Evolutionary conservation across 2,888 invertebrate species (phyloP).

Genomic region (Taenaris catops): DNA sequence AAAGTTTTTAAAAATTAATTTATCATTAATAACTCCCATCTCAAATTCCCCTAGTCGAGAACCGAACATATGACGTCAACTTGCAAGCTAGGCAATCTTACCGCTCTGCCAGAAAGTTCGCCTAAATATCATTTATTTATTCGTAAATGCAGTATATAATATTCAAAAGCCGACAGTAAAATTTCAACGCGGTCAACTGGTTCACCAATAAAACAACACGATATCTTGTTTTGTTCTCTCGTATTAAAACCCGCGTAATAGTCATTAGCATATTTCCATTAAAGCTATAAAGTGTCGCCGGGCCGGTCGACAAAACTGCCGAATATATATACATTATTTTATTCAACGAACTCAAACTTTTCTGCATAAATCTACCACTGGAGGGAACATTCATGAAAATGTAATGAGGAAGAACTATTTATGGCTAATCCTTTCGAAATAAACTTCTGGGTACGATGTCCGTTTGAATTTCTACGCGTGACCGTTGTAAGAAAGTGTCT

Average conservation of each 20-base stretch:
- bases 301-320: constrained; percentile 55
- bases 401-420: constrained; percentile 75
- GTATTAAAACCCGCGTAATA: constrained; percentile 3
- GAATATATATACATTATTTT: constrained; percentile 70
- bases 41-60: no score
- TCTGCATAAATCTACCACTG: constrained; percentile 70
- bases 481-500: constrained; percentile 52
- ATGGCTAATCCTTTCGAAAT: constrained; percentile 75
- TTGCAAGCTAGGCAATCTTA: no score
- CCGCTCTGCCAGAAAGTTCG: no score
- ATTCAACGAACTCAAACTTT: constrained; percentile 76
- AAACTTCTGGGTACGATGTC: constrained; percentile 59
- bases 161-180: constrained; percentile 3
- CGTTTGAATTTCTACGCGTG: constrained; percentile 51
- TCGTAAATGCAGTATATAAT: no score
- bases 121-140: no score
- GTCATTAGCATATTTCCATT: constrained; percentile 12
- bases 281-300: constrained; percentile 45
- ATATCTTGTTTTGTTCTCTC: constrained; percentile 4
- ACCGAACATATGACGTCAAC: no score
- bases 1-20: no score
- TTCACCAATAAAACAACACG: background rate
- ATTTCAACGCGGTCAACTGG: background rate
- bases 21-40: no score
- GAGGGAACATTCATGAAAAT: constrained; percentile 71